A percentile compares a stretch with the other conserved stretches of the same genome.
phyloP scores from a whole-genome alignment of 2,888 invertebrate species.

The Cacoxenus indagator region DNA sequence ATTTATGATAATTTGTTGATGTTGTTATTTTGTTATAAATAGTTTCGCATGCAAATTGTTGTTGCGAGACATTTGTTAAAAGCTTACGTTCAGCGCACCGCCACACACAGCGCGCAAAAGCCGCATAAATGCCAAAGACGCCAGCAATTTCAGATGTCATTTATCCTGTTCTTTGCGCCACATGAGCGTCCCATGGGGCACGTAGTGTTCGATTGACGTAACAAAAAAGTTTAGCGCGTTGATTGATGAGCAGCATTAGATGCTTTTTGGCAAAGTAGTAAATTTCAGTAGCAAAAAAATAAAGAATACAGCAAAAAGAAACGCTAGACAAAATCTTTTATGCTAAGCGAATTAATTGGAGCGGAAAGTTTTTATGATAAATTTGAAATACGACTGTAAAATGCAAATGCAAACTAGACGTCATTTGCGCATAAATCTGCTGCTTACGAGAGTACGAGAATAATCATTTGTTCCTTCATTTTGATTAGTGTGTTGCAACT shows the following conservation, averaged over 20 bases:
- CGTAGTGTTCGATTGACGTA: not conserved
- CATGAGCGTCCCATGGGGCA: not conserved
- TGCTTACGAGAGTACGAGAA: too few species aligned
- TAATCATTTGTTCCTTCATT: too few species aligned
- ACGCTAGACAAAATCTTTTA: not conserved
- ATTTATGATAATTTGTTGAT: constrained; percentile 52
- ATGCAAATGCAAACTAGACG: not conserved
- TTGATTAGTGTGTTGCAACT: too few species aligned
- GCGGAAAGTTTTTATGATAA: not conserved
- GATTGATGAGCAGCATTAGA: too few species aligned
- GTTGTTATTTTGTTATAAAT: constrained; percentile 52
- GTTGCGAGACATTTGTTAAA: constrained; percentile 20
- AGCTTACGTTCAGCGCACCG: not conserved
- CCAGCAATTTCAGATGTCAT: constrained; percentile 1
- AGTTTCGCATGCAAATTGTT: constrained; percentile 49
- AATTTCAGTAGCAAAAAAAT: not conserved
- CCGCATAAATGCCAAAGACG: not conserved
- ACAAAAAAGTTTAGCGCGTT: constrained; percentile 8
- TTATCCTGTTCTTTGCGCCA: not conserved
- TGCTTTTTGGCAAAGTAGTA: too few species aligned
- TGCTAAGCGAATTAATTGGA: constrained; percentile 7
- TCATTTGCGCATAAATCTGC: constrained; percentile 24
- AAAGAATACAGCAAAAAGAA: not conserved
- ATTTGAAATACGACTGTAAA: not conserved
- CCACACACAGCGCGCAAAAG: not conserved